Conservation (phyloP, 2,888 invertebrate genomes). For the Metallyticus violacea region DNA sequence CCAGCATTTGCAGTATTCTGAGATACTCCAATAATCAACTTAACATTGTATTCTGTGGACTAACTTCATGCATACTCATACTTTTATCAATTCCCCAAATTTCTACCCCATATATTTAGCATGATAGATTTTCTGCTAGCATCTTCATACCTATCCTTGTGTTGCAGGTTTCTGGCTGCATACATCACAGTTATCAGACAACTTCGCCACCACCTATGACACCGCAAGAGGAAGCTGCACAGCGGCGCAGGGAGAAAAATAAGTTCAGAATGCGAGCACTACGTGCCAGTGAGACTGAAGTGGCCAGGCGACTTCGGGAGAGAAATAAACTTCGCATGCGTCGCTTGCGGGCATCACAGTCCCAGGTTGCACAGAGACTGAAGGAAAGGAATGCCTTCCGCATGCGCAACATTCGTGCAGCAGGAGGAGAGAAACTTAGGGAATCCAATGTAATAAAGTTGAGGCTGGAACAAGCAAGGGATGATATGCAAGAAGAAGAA, state of each 20-base stretch:
- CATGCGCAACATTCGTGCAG: not conserved
- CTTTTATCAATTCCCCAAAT: no score
- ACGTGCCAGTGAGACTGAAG: not conserved
- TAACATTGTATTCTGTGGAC: no score
- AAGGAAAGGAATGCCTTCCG: not conserved
- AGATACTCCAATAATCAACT: no score
- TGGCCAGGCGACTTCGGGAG: not conserved
- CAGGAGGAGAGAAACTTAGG: not conserved
- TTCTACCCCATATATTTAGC: no score
- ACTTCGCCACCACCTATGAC: not conserved
- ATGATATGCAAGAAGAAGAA: no score
- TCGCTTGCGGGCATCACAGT: not conserved
- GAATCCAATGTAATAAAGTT: not conserved
- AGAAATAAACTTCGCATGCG: not conserved
- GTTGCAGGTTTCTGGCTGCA: not conserved
- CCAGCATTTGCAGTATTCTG: no score
- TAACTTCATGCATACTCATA: no score
- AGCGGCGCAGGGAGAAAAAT: not conserved
- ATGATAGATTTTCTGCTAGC: no score
- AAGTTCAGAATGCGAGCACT: conserved; percentile 1
- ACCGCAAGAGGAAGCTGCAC: not conserved
- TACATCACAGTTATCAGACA: not conserved
- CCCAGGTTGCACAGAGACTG: not conserved
- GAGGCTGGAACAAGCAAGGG: no score
- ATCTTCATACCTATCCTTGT: not conserved